These are phyloP conservation scores for Oncorhynchus kisutch DNA, from an alignment of 2,113 vertebrate species.

Conservation along the genomic window DNA sequence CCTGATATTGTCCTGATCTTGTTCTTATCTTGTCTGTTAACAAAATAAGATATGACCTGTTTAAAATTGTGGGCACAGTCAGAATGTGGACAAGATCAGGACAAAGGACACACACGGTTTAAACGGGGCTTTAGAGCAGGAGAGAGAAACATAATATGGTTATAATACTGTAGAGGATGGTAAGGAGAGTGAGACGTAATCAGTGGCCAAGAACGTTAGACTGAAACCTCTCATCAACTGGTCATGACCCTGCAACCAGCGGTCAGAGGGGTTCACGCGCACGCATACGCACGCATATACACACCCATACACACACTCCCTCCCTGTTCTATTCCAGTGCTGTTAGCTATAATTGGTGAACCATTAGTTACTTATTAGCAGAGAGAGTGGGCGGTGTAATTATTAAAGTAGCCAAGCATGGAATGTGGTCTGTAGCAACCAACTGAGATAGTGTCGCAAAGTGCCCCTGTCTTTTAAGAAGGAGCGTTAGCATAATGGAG, in stretches of 20 bases:
- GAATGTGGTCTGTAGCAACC: neutral
- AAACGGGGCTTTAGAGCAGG: neutral
- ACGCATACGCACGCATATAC: neutral
- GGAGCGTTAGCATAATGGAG: neutral
- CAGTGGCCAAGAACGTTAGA: neutral
- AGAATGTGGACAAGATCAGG: too few species aligned
- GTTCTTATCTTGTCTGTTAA: too few species aligned
- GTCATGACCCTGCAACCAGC: neutral
- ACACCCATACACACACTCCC: neutral
- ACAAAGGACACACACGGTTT: too few species aligned
- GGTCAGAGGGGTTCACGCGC: too few species aligned
- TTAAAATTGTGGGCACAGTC: neutral
- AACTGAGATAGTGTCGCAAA: neutral
- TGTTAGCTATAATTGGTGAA: neutral
- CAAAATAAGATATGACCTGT: too few species aligned
- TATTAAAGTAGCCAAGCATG: slow-evolving; percentile 35
- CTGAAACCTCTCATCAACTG: slow-evolving; percentile 3
- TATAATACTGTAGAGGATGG: neutral
- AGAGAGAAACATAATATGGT: neutral
- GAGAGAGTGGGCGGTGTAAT: slow-evolving; percentile 22
- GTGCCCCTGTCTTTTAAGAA: neutral
- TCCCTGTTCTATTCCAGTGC: neutral
- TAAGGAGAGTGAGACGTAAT: neutral
- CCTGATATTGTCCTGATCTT: too few species aligned
- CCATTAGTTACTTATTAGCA: slow-evolving; percentile 4